Evolutionary conservation across 2,797 vertebrate species (phyloP), one percentile per base, ranked within the genome.

Genomic region (Siniperca scherzeri): DNA sequence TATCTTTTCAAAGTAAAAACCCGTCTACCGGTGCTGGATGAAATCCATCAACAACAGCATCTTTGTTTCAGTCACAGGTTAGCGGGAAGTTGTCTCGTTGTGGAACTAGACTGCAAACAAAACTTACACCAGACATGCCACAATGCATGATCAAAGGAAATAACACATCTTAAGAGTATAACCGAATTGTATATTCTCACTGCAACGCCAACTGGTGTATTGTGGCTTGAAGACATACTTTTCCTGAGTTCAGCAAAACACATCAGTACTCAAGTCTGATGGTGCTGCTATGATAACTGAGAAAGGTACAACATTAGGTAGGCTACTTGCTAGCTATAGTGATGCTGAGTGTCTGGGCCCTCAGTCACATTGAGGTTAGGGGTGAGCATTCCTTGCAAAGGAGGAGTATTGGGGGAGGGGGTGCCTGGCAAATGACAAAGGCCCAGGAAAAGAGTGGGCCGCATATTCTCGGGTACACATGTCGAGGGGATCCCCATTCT

Each of bases 381-480:
- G 92, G 92, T 94, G 87, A 95, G 91, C 91, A 90, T 95, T 94
- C 90, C 88, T 94, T 85, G 81, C 79, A 93, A 81, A 93, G 88
- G 87, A 91, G 74, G 90, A 92, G 87, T 89, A 94, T 93, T 96
- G 95, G 95, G 95, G 96, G 95, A 94, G 92, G 95, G 95, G 95
- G 94, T 93, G 91, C 83, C 86, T 93, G 81, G 82, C 79, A 92
- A 93, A 91, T 94, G 94, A 96, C 96, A 96, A 96, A 96, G 95
- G 96, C 95, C 94, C 92, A 88, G 79, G 87, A 89, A 92, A 93
- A 92, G 89, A 94, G 93, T 95, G 95, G 94, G 95, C 94, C 95
- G 93, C 94, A 92, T 90, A 92, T 91, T 94, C 86, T 86, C 86
- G 88, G 90, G 84, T 93, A 91, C 92, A 94, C 90, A 92, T 91